These are phyloP conservation scores for crab-eating macaque (Macaca fascicularis) DNA, from an alignment of 2,113 vertebrate genomes.

Conservation along the genomic window DNA sequence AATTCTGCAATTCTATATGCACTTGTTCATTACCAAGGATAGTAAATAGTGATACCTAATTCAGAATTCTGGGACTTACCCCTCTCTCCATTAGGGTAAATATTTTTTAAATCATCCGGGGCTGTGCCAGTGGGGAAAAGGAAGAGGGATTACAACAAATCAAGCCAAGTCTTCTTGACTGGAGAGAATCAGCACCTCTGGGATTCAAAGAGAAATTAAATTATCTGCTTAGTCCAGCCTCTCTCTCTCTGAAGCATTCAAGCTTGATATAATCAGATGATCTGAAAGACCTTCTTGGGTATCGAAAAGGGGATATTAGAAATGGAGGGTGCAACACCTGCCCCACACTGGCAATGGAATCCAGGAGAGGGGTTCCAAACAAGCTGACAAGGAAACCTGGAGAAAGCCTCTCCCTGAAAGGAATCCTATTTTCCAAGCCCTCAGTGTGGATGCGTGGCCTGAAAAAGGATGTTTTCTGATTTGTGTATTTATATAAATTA, in stretches of 20 bases:
- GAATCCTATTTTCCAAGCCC: slow-evolving; percentile 32
- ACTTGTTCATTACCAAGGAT: background rate
- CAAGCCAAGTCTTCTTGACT: slow-evolving; percentile 39
- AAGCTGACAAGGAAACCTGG: background rate
- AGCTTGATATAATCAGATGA: background rate
- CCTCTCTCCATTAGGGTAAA: background rate
- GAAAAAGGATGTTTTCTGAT: slow-evolving; percentile 57
- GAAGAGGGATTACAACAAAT: background rate
- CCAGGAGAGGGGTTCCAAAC: background rate
- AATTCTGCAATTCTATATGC: slow-evolving; percentile 7
- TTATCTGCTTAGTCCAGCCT: background rate
- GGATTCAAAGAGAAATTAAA: slow-evolving; percentile 46
- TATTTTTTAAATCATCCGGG: slow-evolving; percentile 28
- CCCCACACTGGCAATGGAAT: background rate
- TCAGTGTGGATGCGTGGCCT: background rate
- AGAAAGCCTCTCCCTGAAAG: background rate
- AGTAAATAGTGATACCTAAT: background rate
- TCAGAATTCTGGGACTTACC: background rate
- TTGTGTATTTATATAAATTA: slow-evolving; percentile 56
- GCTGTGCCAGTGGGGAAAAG: background rate
- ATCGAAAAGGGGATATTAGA: background rate
- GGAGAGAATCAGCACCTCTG: slow-evolving; percentile 30
- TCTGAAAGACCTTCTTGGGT: background rate
- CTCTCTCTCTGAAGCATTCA: slow-evolving; percentile 15
- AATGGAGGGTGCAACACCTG: background rate